phyloP scores from a whole-genome alignment of 2,113 vertebrate genomes.

The Grantiella picta region DNA sequence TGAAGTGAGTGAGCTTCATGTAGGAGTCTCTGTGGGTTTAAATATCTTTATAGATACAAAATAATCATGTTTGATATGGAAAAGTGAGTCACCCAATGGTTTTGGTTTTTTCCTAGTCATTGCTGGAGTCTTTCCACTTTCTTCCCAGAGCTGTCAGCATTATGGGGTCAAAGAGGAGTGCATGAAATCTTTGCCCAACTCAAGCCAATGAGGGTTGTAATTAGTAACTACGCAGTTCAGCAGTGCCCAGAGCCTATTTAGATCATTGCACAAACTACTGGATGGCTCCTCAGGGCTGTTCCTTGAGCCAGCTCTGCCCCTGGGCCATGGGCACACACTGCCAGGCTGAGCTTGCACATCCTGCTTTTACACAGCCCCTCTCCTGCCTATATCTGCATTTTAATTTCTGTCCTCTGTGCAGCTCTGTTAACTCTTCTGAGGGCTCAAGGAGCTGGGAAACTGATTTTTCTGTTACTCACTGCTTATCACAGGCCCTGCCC shows the following conservation, averaged over 20 bases:
- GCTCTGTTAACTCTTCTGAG: neutral
- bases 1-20: neutral
- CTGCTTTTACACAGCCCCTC: neutral
- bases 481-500: neutral
- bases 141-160: neutral
- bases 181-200: neutral
- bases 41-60: neutral
- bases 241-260: neutral
- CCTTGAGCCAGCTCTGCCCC: neutral
- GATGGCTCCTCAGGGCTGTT: neutral
- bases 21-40: neutral
- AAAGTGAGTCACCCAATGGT: slow-evolving; percentile 22
- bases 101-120: neutral
- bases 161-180: neutral
- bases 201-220: neutral
- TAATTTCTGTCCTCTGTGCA: neutral
- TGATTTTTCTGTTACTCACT: neutral
- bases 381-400: neutral
- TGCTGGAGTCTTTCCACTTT: neutral
- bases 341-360: neutral
- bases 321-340: neutral
- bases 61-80: slow-evolving; percentile 1
- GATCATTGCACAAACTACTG: neutral
- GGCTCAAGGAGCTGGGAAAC: neutral
- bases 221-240: neutral